Percentiles rank a stretch among this genome's conserved stretches.
Conservation (phyloP, 2,888 invertebrate species). For the Dilophus febrilis region DNA sequence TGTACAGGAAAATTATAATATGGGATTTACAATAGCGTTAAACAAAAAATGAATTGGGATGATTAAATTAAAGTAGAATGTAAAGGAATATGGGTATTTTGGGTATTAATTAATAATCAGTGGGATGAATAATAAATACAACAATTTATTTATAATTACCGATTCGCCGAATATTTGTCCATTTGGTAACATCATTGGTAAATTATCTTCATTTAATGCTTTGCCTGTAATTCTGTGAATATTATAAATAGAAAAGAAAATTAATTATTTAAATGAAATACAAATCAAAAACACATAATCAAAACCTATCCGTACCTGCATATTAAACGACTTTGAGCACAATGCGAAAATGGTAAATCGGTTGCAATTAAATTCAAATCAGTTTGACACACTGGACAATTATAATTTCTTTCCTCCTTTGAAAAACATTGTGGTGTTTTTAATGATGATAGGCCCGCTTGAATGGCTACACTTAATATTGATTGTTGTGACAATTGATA, state of each 20-base stretch:
- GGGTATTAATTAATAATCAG: too few species aligned
- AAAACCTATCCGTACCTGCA: conserved; percentile 49
- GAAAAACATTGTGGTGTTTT: conserved; percentile 84
- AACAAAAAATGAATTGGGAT: too few species aligned
- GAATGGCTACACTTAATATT: conserved; percentile 79
- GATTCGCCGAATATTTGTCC: conserved; percentile 92
- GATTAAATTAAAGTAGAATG: too few species aligned
- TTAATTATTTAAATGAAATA: conserved; percentile 37
- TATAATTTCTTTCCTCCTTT: conserved; percentile 52
- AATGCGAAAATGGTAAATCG: conserved; percentile 84
- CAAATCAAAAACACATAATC: neutral
- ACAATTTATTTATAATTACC: conserved; percentile 34
- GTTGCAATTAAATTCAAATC: conserved; percentile 74
- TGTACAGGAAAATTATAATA: too few species aligned
- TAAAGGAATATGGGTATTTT: too few species aligned
- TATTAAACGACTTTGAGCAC: conserved; percentile 86
- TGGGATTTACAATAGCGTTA: too few species aligned
- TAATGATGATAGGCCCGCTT: conserved; percentile 84
- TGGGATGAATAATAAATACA: too few species aligned
- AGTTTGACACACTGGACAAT: conserved; percentile 85
- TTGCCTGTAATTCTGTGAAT: conserved; percentile 54
- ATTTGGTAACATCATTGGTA: conserved; percentile 96
- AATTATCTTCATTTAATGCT: conserved; percentile 92
- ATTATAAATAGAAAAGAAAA: neutral
- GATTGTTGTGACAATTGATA: conserved; percentile 86